Conservation (phyloP, 2,113 vertebrate species). For the Colaptes auratus region DNA sequence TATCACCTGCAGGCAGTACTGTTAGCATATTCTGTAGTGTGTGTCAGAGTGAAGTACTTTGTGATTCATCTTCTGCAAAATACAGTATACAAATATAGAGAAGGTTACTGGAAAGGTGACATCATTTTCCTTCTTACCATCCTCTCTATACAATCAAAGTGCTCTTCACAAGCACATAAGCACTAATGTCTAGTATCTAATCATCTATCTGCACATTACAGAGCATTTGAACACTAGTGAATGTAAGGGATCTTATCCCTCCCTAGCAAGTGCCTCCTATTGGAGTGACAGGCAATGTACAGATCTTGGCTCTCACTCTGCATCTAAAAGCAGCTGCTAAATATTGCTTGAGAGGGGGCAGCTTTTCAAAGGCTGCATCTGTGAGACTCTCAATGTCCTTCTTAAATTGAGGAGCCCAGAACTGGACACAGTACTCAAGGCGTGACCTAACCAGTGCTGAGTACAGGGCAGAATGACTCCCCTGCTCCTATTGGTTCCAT, state of each 20-base stretch:
- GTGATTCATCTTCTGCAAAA: conserved; percentile 28
- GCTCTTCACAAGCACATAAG: conserved; percentile 1
- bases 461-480: too few species aligned
- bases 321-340: not conserved
- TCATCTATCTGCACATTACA: not conserved
- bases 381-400: not conserved
- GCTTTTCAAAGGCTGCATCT: not conserved
- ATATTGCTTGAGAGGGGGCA: not conserved
- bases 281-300: not conserved
- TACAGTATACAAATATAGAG: conserved; percentile 18
- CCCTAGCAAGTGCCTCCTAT: not conserved
- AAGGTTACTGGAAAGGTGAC: not conserved
- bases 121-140: not conserved
- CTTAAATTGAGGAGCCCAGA: too few species aligned
- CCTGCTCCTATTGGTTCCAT: not conserved
- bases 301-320: not conserved
- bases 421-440: too few species aligned
- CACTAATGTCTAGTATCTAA: not conserved
- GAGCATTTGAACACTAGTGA: not conserved
- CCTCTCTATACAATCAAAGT: not conserved
- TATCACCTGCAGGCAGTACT: not conserved
- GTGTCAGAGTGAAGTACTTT: not conserved
- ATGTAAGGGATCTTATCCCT: not conserved
- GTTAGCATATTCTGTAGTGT: not conserved
- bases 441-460: too few species aligned